Conservation (phyloP, 2,797 vertebrate genomes). For the Sebastes oblongus region DNA sequence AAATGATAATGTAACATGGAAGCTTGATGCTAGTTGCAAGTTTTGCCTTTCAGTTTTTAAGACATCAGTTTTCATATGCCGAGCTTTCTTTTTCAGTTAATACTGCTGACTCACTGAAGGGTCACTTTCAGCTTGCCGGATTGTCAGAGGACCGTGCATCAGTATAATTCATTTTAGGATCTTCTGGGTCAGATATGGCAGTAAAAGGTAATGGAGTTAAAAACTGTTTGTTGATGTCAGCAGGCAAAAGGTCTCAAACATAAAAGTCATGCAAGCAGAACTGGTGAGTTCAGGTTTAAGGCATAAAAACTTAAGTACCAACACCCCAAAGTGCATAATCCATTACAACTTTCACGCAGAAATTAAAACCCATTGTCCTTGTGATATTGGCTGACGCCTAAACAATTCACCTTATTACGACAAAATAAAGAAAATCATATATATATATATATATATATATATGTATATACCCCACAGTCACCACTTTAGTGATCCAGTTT, state of each 20-base stretch:
- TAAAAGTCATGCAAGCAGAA: conserved; percentile 15
- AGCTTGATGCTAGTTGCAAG: conserved; percentile 5
- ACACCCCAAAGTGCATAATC: not conserved
- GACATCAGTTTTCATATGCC: not conserved
- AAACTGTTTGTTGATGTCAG: conserved; percentile 5
- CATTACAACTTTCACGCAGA: not conserved
- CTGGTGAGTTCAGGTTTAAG: not conserved
- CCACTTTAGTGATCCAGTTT: not conserved
- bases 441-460: too few relatives aligned
- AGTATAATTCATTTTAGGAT: not conserved
- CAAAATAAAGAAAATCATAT: not conserved
- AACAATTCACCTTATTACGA: not conserved
- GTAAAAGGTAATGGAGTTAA: not conserved
- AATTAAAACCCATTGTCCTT: not conserved
- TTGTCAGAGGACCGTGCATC: conserved; percentile 18
- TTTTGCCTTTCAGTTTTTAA: conserved; percentile 13
- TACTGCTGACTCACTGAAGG: not conserved
- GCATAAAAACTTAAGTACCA: not conserved
- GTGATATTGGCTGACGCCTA: not conserved
- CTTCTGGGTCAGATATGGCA: conserved; percentile 10
- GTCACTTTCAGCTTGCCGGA: not conserved
- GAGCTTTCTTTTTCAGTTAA: not conserved
- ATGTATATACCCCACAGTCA: not conserved
- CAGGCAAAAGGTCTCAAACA: conserved; percentile 17
- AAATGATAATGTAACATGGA: conserved; percentile 19